phyloP scores from a whole-genome alignment of 1,140 invertebrate genomes.

The Micrasema longulum region DNA sequence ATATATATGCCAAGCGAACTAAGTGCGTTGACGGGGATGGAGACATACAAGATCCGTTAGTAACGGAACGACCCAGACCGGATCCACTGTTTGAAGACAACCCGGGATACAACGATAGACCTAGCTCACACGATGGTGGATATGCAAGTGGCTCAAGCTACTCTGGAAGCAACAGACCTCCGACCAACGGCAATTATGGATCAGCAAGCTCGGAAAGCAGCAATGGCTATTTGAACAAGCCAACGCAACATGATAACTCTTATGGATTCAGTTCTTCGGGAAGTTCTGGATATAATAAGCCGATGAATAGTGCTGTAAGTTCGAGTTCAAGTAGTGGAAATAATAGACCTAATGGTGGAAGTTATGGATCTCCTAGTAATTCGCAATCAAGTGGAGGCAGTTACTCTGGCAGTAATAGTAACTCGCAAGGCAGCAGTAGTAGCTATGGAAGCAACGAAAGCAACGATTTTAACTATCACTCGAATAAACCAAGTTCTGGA shows the following conservation, averaged over 20 bases:
- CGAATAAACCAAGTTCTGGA: conserved; percentile 6
- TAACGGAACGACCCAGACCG: conserved; percentile 32
- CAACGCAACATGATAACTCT: too few relatives aligned
- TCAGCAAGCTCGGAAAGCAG: conserved; percentile 10
- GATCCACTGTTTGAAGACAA: conserved; percentile 39
- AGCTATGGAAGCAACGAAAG: conserved; percentile 12
- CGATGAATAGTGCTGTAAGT: too few relatives aligned
- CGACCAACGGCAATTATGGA: conserved; percentile 19
- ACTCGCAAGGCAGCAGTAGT: conserved; percentile 13
- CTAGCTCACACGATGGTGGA: conserved; percentile 6
- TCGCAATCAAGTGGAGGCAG: neutral
- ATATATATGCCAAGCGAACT: conserved; percentile 70
- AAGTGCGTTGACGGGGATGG: conserved; percentile 59
- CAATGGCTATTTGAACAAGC: neutral
- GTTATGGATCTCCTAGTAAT: conserved; percentile 13
- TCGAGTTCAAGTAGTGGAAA: too few relatives aligned
- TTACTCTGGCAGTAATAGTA: conserved; percentile 14
- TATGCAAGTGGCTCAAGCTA: conserved; percentile 10
- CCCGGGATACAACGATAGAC: conserved; percentile 7
- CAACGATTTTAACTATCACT: neutral
- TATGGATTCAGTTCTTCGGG: neutral
- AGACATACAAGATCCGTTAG: conserved; percentile 46
- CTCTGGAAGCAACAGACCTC: conserved; percentile 37
- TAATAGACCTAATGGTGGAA: neutral
- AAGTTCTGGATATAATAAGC: neutral